phyloP scores from a whole-genome alignment of 2,888 invertebrate species.

The Antitype chi region DNA sequence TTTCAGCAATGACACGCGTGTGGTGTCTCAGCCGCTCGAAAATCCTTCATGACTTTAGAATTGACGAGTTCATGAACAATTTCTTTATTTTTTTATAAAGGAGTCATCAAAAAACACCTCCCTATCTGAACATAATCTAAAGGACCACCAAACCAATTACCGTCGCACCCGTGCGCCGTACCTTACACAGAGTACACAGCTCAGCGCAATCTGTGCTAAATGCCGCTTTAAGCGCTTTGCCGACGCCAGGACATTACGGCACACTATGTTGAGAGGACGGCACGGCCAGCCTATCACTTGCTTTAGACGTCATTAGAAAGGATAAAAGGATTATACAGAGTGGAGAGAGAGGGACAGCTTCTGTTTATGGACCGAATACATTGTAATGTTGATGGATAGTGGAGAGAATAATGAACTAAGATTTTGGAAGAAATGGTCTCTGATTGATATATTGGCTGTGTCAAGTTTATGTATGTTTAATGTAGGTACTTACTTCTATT shows the following conservation, averaged over 20 bases:
- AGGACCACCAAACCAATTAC: conserved; percentile 14
- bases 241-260: conserved; percentile 51
- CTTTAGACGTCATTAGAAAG: conserved; percentile 42
- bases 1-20: no score
- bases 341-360: conserved; percentile 12
- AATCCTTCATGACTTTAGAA: background rate
- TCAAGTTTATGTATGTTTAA: background rate
- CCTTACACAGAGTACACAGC: conserved; percentile 33
- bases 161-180: conserved; percentile 27
- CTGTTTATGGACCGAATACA: conserved; percentile 1
- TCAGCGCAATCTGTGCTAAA: conserved; percentile 58
- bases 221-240: conserved; percentile 56
- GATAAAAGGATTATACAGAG: conserved; percentile 45
- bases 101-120: background rate
- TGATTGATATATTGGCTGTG: background rate
- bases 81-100: background rate
- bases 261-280: conserved; percentile 22
- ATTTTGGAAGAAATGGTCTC: conserved; percentile 6
- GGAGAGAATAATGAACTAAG: background rate
- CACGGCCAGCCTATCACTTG: conserved; percentile 40
- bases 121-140: background rate
- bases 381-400: background rate
- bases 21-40: no score
- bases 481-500: background rate
- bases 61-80: background rate